Percentiles rank a stretch among this genome's conserved stretches.
These are phyloP conservation scores for Deroplatys truncata DNA, from an alignment of 2,888 invertebrate species.

Conservation along the genomic window DNA sequence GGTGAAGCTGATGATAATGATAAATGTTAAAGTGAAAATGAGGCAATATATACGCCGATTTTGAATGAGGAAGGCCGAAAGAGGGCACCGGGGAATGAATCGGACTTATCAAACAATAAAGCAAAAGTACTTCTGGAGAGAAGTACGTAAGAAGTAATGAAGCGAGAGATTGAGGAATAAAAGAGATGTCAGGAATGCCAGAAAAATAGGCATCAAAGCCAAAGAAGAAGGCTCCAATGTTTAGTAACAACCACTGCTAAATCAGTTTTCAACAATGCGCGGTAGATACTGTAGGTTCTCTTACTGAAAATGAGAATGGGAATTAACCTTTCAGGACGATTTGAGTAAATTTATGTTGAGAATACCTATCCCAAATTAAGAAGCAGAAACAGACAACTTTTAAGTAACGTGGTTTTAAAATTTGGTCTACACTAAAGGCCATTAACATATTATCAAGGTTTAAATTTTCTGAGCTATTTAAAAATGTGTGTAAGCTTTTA, in stretches of 20 bases:
- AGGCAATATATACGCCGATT: neutral
- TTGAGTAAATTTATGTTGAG: neutral
- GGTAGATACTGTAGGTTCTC: neutral
- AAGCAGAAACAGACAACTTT: conserved; percentile 34
- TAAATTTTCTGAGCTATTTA: conserved; percentile 36
- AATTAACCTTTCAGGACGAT: conserved; percentile 2
- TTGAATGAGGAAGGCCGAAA: neutral
- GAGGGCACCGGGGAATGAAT: neutral
- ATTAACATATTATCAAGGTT: conserved; percentile 37
- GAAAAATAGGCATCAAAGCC: neutral
- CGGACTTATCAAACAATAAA: neutral
- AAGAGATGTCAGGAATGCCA: neutral
- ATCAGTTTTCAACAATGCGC: neutral
- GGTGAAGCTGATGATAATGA: too few relatives aligned
- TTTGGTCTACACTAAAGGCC: conserved; percentile 32
- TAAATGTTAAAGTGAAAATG: neutral
- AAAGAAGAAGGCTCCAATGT: neutral
- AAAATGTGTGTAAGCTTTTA: conserved; percentile 23
- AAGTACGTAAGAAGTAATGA: neutral
- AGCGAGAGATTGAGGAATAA: neutral
- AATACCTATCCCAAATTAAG: conserved; percentile 36
- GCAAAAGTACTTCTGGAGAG: neutral
- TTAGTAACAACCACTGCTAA: neutral
- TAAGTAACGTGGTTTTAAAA: conserved; percentile 30
- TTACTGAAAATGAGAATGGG: neutral